Evolutionary conservation across 1,140 invertebrate genomes (phyloP).

Genomic region (Diachasma alloeum): DNA sequence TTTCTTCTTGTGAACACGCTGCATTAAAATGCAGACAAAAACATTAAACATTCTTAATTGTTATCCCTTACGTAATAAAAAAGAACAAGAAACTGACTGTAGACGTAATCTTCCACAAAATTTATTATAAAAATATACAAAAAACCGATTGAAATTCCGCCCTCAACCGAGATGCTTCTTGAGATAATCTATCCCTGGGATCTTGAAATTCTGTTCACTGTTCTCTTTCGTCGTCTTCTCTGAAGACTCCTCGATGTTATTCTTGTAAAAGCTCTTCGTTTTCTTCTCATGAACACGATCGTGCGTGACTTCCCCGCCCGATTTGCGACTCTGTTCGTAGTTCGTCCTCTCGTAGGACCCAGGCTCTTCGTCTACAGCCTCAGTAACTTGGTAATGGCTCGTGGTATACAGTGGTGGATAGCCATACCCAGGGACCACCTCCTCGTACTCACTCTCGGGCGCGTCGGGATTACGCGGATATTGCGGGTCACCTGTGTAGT

Average conservation of each 20-base stretch:
- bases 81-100: too few species aligned
- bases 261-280: conserved; percentile 48
- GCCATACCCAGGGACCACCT: conserved; percentile 35
- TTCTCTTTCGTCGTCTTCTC: conserved; percentile 50
- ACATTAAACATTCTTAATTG: too few species aligned
- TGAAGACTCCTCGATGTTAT: conserved; percentile 47
- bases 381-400: conserved; percentile 30
- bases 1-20: conserved; percentile 48
- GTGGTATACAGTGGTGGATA: conserved; percentile 49
- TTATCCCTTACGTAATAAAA: too few species aligned
- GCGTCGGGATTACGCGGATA: background rate
- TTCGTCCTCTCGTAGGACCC: conserved; percentile 41
- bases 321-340: conserved; percentile 46
- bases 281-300: conserved; percentile 49
- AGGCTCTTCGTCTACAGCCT: conserved; percentile 40
- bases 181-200: background rate
- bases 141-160: background rate
- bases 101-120: background rate
- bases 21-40: too few species aligned
- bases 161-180: background rate
- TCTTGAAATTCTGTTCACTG: conserved; percentile 8
- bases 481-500: background rate
- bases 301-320: conserved; percentile 37
- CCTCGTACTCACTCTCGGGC: conserved; percentile 3
- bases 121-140: background rate